Conservation (phyloP, 2,888 invertebrate genomes). For the Aspidiotus rigidus region DNA sequence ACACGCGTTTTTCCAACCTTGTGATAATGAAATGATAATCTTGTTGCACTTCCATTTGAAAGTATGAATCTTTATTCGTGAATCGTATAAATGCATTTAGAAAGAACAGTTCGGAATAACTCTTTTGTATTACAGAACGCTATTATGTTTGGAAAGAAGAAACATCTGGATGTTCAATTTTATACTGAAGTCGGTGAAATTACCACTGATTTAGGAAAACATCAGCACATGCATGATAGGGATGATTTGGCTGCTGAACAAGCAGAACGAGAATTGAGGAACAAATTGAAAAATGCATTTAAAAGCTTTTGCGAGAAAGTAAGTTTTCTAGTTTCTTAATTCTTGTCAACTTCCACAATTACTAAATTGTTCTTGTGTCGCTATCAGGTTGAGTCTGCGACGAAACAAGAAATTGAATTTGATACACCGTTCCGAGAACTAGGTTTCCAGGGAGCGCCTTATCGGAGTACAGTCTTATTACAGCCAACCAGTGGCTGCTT, state of each 20-base stretch:
- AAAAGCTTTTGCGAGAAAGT: conserved; percentile 97
- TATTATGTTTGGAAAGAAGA: conserved; percentile 99
- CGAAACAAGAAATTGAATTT: conserved; percentile 95
- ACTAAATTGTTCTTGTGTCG: conserved; percentile 12
- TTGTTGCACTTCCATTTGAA: conserved; percentile 96
- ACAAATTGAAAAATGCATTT: conserved; percentile 94
- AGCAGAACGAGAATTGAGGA: conserved; percentile 89
- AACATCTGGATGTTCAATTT: conserved; percentile 97
- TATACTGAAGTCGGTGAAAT: conserved; percentile 99
- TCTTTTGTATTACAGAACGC: conserved; percentile 60
- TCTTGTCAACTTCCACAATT: not conserved
- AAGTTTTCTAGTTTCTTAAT: conserved; percentile 7
- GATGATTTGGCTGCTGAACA: conserved; percentile 98
- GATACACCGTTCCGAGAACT: conserved; percentile 97
- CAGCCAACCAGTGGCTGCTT: conserved; percentile 98
- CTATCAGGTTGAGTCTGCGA: conserved; percentile 70
- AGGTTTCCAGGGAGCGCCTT: conserved; percentile 96
- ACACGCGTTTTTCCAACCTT: conserved; percentile 98
- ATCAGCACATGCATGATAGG: conserved; percentile 99
- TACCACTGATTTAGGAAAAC: conserved; percentile 97
- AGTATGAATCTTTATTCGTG: conserved; percentile 64
- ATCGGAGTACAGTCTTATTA: conserved; percentile 85
- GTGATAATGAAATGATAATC: conserved; percentile 99
- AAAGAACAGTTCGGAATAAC: not conserved
- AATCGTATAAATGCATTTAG: conserved; percentile 49